phyloP scores from a whole-genome alignment of 2,797 vertebrate species.

The Pipistrellus pipistrellus region DNA sequence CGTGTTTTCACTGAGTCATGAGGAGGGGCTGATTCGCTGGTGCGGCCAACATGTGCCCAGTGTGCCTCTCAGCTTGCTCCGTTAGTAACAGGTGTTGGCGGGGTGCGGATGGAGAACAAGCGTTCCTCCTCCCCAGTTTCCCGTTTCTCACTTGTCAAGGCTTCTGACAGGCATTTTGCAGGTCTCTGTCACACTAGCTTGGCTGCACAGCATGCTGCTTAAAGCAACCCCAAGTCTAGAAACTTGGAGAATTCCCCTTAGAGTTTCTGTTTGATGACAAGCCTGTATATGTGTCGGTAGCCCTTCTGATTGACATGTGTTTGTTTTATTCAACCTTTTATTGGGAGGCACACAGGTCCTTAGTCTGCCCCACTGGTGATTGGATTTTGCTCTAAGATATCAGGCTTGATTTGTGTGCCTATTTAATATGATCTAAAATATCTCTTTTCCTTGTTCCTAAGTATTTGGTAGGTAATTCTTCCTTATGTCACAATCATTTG shows the following conservation, averaged over 20 bases:
- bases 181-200: conserved; percentile 74
- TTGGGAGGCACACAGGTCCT: background rate
- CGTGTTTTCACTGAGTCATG: background rate
- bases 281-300: background rate
- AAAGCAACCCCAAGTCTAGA: conserved; percentile 52
- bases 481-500: background rate
- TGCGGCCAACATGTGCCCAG: conserved; percentile 51
- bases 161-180: conserved; percentile 75
- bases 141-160: conserved; percentile 71
- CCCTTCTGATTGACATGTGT: background rate
- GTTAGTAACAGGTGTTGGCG: conserved; percentile 72
- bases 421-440: conserved; percentile 14
- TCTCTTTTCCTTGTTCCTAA: background rate
- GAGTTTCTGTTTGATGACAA: conserved; percentile 1
- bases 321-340: background rate
- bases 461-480: background rate
- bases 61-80: conserved; percentile 54
- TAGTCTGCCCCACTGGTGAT: background rate
- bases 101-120: background rate
- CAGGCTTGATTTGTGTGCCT: conserved; percentile 16
- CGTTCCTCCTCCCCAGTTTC: background rate
- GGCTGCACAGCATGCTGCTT: background rate
- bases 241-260: conserved; percentile 45
- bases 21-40: conserved; percentile 23
- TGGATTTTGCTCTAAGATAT: background rate